These are phyloP conservation scores for Equus przewalskii DNA, from an alignment of 2,113 vertebrate species.

Conservation along the genomic window DNA sequence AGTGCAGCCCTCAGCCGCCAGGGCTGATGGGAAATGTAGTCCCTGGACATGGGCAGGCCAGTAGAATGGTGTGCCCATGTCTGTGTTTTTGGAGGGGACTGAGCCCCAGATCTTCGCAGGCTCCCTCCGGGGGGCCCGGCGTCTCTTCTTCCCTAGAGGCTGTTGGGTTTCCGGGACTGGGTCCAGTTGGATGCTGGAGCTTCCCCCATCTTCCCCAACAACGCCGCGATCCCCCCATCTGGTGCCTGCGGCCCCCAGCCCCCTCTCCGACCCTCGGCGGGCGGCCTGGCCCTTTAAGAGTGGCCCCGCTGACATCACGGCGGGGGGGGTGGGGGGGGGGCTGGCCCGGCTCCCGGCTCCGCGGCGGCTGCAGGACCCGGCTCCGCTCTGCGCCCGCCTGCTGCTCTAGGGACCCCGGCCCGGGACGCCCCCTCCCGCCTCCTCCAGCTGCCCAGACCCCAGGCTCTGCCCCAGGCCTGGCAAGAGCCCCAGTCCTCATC, in stretches of 20 bases:
- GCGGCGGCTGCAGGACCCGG: conserved; percentile 81
- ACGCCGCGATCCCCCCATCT: neutral
- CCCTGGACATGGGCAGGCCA: neutral
- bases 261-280: conserved; percentile 70
- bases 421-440: conserved; percentile 68
- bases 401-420: conserved; percentile 74
- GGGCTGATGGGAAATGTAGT: conserved; percentile 79
- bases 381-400: conserved; percentile 78
- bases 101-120: conserved; percentile 46
- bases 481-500: neutral
- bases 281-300: conserved; percentile 82
- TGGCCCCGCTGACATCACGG: conserved; percentile 85
- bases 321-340: conserved; percentile 61
- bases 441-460: conserved; percentile 46
- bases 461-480: conserved; percentile 55
- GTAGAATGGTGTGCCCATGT: neutral
- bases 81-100: neutral
- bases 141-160: neutral
- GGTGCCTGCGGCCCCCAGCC: neutral
- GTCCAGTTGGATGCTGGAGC: neutral
- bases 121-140: neutral
- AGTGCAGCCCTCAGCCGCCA: conserved; percentile 31
- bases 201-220: neutral
- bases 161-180: neutral
- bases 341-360: conserved; percentile 79